These are phyloP conservation scores for Propithecus coquereli DNA, from an alignment of 2,113 vertebrate genomes.

Conservation along the genomic window DNA sequence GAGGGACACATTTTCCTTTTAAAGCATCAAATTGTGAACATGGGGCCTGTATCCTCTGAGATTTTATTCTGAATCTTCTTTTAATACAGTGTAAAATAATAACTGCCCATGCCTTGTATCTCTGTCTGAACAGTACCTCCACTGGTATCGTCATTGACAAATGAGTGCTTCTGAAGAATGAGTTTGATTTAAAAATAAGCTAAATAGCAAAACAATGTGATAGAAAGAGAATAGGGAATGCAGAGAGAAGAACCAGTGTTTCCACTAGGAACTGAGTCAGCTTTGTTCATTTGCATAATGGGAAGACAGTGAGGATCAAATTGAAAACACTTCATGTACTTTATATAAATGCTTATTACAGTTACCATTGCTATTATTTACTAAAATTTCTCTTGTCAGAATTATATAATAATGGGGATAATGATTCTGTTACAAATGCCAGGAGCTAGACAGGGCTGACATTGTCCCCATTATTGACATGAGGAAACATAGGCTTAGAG, in stretches of 20 bases:
- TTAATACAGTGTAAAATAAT: background rate
- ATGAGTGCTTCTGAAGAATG: background rate
- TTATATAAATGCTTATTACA: background rate
- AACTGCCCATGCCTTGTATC: background rate
- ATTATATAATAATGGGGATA: background rate
- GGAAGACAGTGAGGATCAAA: background rate
- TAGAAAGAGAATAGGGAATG: background rate
- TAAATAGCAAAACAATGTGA: background rate
- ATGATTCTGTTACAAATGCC: background rate
- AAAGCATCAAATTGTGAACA: background rate
- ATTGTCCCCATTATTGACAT: background rate
- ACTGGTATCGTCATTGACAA: background rate
- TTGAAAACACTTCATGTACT: background rate
- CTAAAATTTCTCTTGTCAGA: background rate
- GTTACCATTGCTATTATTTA: background rate
- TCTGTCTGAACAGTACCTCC: background rate
- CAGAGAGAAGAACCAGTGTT: background rate
- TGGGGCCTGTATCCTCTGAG: background rate
- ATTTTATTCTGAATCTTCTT: constrained; percentile 18
- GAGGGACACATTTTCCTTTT: background rate
- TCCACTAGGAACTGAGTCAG: background rate
- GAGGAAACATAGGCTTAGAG: background rate
- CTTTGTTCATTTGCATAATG: background rate
- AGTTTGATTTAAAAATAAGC: background rate
- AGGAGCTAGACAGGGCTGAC: background rate